A percentile compares a stretch with the other conserved stretches of the same genome.
Conservation (phyloP, 2,888 invertebrate species). For the Lasiommata megera region DNA sequence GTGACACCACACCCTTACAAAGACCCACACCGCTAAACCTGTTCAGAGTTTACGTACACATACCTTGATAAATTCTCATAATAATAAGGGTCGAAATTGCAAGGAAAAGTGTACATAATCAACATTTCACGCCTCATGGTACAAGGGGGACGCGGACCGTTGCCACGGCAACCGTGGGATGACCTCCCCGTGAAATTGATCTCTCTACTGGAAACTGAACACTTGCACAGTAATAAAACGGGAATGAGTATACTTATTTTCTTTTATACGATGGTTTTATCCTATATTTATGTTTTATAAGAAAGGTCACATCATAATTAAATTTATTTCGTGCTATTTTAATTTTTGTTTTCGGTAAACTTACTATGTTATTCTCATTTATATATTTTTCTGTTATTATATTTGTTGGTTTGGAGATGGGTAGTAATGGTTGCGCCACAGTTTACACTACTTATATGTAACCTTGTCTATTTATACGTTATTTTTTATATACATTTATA, state of each 20-base stretch:
- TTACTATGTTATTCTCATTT: too few relatives aligned
- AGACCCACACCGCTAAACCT: constrained; percentile 3
- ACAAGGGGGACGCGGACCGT: constrained; percentile 38
- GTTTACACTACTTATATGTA: too few relatives aligned
- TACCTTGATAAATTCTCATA: constrained; percentile 21
- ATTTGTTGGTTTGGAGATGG: too few relatives aligned
- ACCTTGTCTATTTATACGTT: too few relatives aligned
- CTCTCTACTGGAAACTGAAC: constrained; percentile 5
- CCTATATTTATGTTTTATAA: too few relatives aligned
- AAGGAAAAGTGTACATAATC: constrained; percentile 11
- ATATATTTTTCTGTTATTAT: too few relatives aligned
- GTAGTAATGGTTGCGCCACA: too few relatives aligned
- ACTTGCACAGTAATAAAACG: constrained; percentile 6
- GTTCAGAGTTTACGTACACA: constrained; percentile 1
- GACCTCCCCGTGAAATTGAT: constrained; percentile 35
- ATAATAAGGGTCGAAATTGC: constrained; percentile 25
- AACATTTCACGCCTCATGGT: constrained; percentile 22
- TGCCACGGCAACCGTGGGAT: constrained; percentile 49
- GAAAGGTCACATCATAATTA: too few relatives aligned
- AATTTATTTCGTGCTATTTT: too few relatives aligned
- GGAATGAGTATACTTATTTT: not conserved
- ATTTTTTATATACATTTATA: too few relatives aligned
- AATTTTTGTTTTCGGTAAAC: too few relatives aligned
- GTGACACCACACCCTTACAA: not conserved
- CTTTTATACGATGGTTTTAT: too few relatives aligned